Conservation (phyloP, 2,888 invertebrate species). For the Ellobium chinense region DNA sequence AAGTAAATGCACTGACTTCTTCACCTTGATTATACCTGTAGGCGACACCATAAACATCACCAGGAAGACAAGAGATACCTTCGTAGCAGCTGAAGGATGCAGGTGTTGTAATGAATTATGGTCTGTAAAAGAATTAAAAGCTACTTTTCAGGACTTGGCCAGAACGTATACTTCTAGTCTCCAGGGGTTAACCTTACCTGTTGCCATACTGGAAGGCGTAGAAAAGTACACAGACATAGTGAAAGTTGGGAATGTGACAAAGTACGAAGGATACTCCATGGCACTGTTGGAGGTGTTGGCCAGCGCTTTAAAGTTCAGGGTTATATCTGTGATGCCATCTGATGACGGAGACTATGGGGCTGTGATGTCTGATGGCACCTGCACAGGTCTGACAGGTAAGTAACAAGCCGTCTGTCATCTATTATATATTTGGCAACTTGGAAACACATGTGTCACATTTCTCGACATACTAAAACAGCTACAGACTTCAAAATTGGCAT, state of each 20-base stretch:
- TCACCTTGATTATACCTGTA: neutral
- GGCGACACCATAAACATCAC: neutral
- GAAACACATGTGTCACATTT: no score
- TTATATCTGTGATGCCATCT: neutral
- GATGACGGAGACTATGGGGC: neutral
- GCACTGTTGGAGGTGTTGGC: neutral
- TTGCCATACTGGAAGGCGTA: neutral
- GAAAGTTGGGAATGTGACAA: neutral
- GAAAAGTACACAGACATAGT: neutral
- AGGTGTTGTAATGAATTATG: neutral
- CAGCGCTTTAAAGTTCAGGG: neutral
- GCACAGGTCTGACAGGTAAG: neutral
- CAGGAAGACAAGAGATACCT: neutral
- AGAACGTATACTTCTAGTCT: neutral
- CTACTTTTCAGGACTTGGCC: no score
- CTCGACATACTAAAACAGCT: no score
- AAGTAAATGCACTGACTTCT: neutral
- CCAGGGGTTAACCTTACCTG: neutral
- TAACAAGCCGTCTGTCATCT: neutral
- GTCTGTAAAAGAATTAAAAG: neutral
- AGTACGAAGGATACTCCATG: neutral
- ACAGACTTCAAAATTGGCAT: no score
- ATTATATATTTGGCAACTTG: no score
- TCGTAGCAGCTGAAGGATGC: neutral
- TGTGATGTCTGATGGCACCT: neutral